Conservation (phyloP, 2,113 vertebrate genomes). For the Muntiacus muntjak region DNA sequence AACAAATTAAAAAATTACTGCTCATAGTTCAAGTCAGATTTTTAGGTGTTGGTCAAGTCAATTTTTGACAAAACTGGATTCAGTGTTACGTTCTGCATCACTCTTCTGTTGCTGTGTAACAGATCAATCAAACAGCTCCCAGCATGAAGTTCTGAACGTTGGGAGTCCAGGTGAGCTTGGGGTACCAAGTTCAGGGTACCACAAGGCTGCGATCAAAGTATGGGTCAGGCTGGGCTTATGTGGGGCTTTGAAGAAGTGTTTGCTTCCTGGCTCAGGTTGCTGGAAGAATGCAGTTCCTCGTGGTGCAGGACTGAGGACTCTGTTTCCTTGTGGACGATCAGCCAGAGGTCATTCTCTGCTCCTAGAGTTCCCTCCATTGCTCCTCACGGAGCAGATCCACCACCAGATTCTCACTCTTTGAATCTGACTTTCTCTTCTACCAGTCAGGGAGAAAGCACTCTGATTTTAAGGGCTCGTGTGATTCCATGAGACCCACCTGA, state of each 20-base stretch:
- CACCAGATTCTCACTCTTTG: not conserved
- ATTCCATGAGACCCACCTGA: not conserved
- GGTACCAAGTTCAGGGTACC: fast-evolving
- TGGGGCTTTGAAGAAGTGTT: not conserved
- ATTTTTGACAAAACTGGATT: not conserved
- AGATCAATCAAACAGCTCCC: not conserved
- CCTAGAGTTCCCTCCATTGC: not conserved
- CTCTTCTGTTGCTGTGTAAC: not conserved
- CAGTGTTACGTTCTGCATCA: not conserved
- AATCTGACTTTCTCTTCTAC: not conserved
- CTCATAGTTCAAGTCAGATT: not conserved
- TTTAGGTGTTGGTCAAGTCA: not conserved
- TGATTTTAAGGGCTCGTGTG: not conserved
- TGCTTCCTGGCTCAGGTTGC: not conserved
- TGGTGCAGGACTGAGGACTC: fast-evolving
- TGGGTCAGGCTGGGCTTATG: not conserved
- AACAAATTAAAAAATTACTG: not conserved
- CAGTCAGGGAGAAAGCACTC: not conserved
- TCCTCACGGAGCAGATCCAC: not conserved
- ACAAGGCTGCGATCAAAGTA: not conserved
- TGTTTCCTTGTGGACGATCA: not conserved
- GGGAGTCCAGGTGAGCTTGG: fast-evolving
- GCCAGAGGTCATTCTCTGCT: not conserved
- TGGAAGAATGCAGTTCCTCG: not conserved
- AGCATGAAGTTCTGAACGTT: not conserved